These are phyloP conservation scores for Eucriotettix oculatus DNA, from an alignment of 2,888 invertebrate genomes.

Conservation along the genomic window DNA sequence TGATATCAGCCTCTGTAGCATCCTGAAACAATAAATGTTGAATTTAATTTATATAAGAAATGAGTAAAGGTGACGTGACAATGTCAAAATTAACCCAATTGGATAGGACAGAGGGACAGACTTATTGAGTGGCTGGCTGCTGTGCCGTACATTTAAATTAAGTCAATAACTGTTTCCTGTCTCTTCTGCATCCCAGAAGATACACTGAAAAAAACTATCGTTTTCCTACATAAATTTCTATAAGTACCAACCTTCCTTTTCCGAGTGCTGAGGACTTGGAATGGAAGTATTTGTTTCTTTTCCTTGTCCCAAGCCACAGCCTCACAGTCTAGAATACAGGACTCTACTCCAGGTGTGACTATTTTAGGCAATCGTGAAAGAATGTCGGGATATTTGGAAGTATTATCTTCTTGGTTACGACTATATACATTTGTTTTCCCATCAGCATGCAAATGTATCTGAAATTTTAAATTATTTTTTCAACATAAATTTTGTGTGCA, in stretches of 20 bases:
- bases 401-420: conserved; percentile 89
- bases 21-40: conserved; percentile 32
- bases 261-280: conserved; percentile 86
- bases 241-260: conserved; percentile 71
- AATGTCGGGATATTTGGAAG: conserved; percentile 90
- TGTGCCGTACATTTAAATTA: too few species aligned
- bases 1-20: conserved; percentile 55
- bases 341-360: conserved; percentile 38
- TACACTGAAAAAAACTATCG: too few species aligned
- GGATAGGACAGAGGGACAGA: too few species aligned
- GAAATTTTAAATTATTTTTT: conserved; percentile 6
- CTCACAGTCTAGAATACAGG: conserved; percentile 89
- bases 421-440: conserved; percentile 72
- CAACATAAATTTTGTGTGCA: too few species aligned
- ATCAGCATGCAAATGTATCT: conserved; percentile 57
- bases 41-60: neutral
- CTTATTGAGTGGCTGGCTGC: too few species aligned
- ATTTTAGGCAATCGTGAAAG: conserved; percentile 49
- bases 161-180: too few species aligned
- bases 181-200: too few species aligned
- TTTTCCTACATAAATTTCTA: too few species aligned
- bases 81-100: too few species aligned
- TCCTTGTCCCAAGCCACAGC: conserved; percentile 91
- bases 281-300: conserved; percentile 80
- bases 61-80: too few species aligned